Base-by-base conservation (phyloP, 2,888 invertebrate species). In the Sturmia bella region DNA sequence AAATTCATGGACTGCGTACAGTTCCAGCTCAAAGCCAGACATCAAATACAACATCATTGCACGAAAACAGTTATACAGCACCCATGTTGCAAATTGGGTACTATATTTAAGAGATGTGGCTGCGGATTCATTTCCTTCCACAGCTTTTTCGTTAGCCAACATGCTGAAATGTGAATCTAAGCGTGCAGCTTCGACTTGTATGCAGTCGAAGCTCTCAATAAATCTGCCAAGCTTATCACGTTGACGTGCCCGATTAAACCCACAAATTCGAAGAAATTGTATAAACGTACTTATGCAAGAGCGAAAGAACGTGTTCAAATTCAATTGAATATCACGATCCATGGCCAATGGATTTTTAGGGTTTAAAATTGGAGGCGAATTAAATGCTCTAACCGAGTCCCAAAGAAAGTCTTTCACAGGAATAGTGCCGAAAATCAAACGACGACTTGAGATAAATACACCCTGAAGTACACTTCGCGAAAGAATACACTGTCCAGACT, bases 1-100 rank as follows among this genome's bases (percentile, higher is more conserved):
- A 91, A 97, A 99, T 92, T 99, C 99, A 89, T 99, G 98, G 24
- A 96, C 95, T 77, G 98, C 97, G 91, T 99, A 99, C 39, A 99
- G 92, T 90, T 99, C 98, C 70, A 99, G 92, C 89, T 99, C 98
- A 87, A 99, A 96, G 0, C 99, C 99, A 21, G 98, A 95, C 85
- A 99, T 93, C 43, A 98, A 92, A 91, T 98, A 99, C 89, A 97
- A 95, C 86, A 98, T 95, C 97, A 99, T 98, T 39, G 97, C 95
- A 54, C 96, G 92, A 61, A 98, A 92, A 56, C 98, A 97, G 90
- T 99, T 98, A 91, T 98, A 98, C 83, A 99, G 92, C 45, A 98
- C 94, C 98, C 99, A 99, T 0, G 98, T 98, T 37, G 89, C 88
- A 64, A 90, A 90, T 61, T 89, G 89, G 1, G 89, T 87, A 63